Evolutionary conservation across 2,888 invertebrate species (phyloP).

Genomic region (Eurytoma adleriae): DNA sequence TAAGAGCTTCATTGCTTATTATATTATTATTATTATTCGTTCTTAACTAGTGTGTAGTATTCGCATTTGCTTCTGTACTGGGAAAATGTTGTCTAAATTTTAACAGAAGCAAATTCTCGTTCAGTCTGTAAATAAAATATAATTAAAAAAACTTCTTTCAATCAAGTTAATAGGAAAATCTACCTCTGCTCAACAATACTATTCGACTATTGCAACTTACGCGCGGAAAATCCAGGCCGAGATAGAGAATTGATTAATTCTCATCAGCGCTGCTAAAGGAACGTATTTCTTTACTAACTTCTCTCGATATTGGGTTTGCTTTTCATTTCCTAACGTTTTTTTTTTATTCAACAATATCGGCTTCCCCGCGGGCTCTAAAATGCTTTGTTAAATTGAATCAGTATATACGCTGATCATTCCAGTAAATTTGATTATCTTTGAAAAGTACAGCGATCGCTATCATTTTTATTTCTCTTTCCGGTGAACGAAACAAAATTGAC

Average conservation of each 20-base stretch:
- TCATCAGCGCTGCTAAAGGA: slow-evolving; percentile 36
- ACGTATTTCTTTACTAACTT: slow-evolving; percentile 35
- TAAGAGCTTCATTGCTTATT: no score
- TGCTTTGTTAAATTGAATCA: slow-evolving; percentile 45
- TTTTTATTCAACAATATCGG: not conserved
- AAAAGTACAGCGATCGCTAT: slow-evolving; percentile 24
- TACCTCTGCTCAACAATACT: no score
- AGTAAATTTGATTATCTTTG: not conserved
- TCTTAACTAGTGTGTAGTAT: no score
- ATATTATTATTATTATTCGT: no score
- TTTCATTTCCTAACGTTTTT: slow-evolving; percentile 31
- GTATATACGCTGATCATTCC: not conserved
- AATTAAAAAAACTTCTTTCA: no score
- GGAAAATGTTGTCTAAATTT: no score
- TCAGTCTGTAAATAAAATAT: no score
- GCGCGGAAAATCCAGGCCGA: not conserved
- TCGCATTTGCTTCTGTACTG: no score
- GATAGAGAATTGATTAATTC: slow-evolving; percentile 33
- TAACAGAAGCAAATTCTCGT: no score
- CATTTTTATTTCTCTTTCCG: slow-evolving; percentile 29
- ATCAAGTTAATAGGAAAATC: no score
- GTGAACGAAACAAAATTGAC: no score
- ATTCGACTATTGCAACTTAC: not conserved
- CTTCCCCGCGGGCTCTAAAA: slow-evolving; percentile 9
- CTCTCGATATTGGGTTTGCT: slow-evolving; percentile 36